Base-by-base conservation (phyloP, 2,797 vertebrate genomes). In the Galago senegalensis region DNA sequence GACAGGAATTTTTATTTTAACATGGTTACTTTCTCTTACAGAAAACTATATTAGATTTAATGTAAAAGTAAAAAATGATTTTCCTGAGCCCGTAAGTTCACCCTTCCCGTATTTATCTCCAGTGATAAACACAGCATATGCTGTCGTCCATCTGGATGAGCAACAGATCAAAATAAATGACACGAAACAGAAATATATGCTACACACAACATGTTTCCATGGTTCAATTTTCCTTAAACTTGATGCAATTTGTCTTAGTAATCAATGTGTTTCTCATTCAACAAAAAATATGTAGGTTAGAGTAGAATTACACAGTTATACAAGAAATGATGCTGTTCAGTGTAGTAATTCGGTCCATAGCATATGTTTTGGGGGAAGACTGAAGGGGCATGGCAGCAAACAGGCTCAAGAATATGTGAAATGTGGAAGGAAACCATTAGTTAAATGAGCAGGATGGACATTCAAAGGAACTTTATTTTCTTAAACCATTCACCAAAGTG, bases 161-260 rank as follows among this genome's bases (percentile, higher is more conserved):
- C 46, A 86, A 95, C 25, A 96, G 77, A 96, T 89, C 60, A 97
- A 96, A 97, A 90, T 91, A 84, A 96, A 89, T 72, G 87, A 67
- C 89, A 84, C 9, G 40, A 84, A 97, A 81, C 72, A 95, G 84
- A 97, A 95, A 84, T 95, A 65, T 49, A 93, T 53, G 56, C 56
- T 37, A 40, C 34, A 81, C 3, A 21, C 43, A 81, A 37, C 60
- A 76, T 81, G 60, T 63, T 96, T 61, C 56, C 76, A 18, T n/a
- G 46, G 93, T 60, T 25, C 17, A 29, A 4, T 87, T 96, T 88
- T 77, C 90, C 76, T 89, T 95, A 86, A 92, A 94, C 13, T 87
- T 80, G 72, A 82, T 81, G 67, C 16, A 58, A 23, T 72, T 9
- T 58, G 77, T 6, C 12, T 88, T 89, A 94, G 73, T 96, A 89